Evolutionary conservation across 2,113 vertebrate genomes (phyloP), one percentile per base, ranked within the genome.

Genomic region (Trichomycterus rosablanca): DNA sequence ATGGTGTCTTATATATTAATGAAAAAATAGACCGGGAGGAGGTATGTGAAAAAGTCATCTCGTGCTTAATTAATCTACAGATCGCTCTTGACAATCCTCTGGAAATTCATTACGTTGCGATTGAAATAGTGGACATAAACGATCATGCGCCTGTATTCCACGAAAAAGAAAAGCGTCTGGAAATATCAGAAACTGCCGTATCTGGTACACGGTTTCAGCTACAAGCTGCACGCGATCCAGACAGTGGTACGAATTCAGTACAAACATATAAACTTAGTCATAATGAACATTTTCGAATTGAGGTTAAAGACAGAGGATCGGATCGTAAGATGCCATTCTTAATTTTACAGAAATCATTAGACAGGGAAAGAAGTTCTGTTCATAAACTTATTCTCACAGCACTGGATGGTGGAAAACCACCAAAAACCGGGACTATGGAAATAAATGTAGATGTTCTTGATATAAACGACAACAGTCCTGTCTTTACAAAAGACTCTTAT

Each of bases 1-100:
- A 71, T 74, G 80, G 83, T 40, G 49, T 65, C 11, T 56, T 85
- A 16, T 80, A 66, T 58, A 67, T 81, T 43, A 39, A 70, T 35
- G 64, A 68, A 5, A 80, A 76, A 63, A 58, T 74, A 12, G 67
- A 77, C 40, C 51, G 75, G 57, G 75, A 77, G 56, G 55, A 52
- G 45, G 50, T 77, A 3, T 86, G 84, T 45, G 76, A 79, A 2
- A 19, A 59, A 16, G 72, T 53, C n/a, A 23, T 6, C 8, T 53
- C 63, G 1, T 86, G 84, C 40, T 4, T 76, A 48, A 61, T 72
- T 7, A 65, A 72, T 19, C 15, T 76, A 1, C 74, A 76, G 37
- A 71, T 69, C 26, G 74, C 66, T 1, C 44, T 71, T 39, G 74
- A 76, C 59, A 71, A 74, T 20, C 75, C 72, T 55, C 66, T 15